phyloP scores from a whole-genome alignment of 2,113 vertebrate genomes.

The Mormoops blainvillei region DNA sequence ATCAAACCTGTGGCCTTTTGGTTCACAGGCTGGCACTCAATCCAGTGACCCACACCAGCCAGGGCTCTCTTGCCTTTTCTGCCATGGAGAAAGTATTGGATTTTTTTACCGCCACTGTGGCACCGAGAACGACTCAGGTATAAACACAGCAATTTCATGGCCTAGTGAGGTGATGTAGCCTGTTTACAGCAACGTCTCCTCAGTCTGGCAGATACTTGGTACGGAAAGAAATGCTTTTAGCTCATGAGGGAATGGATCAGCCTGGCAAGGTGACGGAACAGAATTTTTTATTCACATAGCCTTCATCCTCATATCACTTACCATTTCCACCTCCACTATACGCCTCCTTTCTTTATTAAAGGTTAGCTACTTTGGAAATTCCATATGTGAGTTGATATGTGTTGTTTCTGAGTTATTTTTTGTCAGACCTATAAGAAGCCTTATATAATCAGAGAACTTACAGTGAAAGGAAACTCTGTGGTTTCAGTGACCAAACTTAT shows the following conservation, averaged over 20 bases:
- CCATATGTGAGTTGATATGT: slow-evolving; percentile 8
- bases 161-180: background rate
- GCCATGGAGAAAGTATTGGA: background rate
- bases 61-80: slow-evolving; percentile 36
- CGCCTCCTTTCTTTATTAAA: slow-evolving; percentile 8
- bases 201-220: background rate
- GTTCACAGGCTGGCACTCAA: too few species aligned
- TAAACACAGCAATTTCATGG: slow-evolving; percentile 10
- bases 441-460: slow-evolving; percentile 48
- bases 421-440: slow-evolving; percentile 52
- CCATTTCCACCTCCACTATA: background rate
- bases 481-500: slow-evolving; percentile 63
- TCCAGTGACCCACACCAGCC: too few species aligned
- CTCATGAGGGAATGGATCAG: background rate
- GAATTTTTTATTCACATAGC: background rate
- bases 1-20: too few species aligned
- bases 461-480: slow-evolving; percentile 68
- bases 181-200: background rate
- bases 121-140: background rate
- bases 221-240: slow-evolving; percentile 13
- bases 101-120: background rate
- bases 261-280: background rate
- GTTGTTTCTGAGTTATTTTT: slow-evolving; percentile 28
- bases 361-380: slow-evolving; percentile 28
- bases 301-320: background rate